Conservation (phyloP, 2,888 invertebrate genomes). For the Pterostichus niger region DNA sequence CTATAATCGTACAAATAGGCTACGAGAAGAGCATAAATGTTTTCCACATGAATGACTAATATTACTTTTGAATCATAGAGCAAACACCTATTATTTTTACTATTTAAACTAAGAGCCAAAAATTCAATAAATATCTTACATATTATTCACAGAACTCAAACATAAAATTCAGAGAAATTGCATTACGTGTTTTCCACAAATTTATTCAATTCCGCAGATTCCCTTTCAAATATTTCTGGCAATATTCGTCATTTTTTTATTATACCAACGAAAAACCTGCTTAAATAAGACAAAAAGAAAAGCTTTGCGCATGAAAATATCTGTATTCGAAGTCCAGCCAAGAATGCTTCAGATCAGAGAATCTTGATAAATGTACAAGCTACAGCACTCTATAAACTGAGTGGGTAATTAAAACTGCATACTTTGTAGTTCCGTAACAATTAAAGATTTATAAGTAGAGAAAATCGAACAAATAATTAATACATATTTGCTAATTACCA, state of each 20-base stretch:
- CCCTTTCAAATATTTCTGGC: neutral
- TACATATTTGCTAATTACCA: neutral
- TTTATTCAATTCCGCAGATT: constrained; percentile 5
- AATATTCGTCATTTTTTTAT: neutral
- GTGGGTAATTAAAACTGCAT: neutral
- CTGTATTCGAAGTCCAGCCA: neutral
- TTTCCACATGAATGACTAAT: too few species aligned
- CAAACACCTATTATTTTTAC: too few species aligned
- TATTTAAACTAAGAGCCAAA: too few species aligned
- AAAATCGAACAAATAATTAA: constrained; percentile 19
- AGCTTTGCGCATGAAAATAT: neutral
- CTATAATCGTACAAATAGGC: too few species aligned
- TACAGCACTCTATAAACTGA: neutral
- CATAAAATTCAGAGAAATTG: constrained; percentile 5
- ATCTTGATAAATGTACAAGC: too few species aligned
- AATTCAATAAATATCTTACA: too few species aligned
- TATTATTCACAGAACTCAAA: too few species aligned
- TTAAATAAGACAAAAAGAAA: neutral
- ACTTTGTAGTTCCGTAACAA: neutral
- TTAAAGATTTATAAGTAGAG: constrained; percentile 1
- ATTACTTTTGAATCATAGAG: too few species aligned
- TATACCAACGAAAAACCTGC: neutral
- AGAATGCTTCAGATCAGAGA: neutral
- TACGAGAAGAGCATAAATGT: too few species aligned
- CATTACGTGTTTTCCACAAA: constrained; percentile 3